phyloP scores from a whole-genome alignment of 2,797 vertebrate genomes.

The Taenioides sp. region DNA sequence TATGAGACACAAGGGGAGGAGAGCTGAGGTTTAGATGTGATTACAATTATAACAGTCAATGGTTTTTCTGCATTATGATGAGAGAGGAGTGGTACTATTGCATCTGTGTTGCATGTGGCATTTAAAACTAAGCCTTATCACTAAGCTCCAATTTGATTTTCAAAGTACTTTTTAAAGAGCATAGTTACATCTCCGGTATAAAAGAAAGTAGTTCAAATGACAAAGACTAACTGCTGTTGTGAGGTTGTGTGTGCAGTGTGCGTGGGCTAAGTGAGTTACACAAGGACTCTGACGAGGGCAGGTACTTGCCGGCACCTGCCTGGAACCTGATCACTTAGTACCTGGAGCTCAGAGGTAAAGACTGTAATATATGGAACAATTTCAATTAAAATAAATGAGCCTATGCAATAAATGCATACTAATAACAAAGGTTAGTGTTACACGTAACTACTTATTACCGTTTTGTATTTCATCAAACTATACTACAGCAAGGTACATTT shows the following conservation, averaged over 20 bases:
- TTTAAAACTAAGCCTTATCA: slow-evolving; percentile 24
- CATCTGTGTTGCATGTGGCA: slow-evolving; percentile 18
- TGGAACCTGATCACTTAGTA: slow-evolving; percentile 13
- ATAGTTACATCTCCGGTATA: not conserved
- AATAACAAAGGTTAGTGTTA: too few relatives aligned
- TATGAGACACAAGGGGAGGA: slow-evolving; percentile 45
- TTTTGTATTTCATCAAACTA: not conserved
- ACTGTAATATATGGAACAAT: not conserved
- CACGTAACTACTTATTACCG: too few relatives aligned
- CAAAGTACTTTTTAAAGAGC: slow-evolving; percentile 1
- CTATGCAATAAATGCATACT: too few relatives aligned
- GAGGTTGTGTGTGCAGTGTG: not conserved
- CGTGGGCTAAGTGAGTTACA: slow-evolving; percentile 10
- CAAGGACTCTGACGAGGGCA: slow-evolving; percentile 36
- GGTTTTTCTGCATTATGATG: slow-evolving; percentile 23
- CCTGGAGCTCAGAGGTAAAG: slow-evolving; percentile 5
- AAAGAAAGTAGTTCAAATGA: not conserved
- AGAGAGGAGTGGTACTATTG: slow-evolving; percentile 24
- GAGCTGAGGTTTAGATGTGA: slow-evolving; percentile 17
- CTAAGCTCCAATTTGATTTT: slow-evolving; percentile 16
- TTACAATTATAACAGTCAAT: not conserved
- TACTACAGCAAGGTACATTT: too few relatives aligned
- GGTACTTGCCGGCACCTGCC: slow-evolving; percentile 5
- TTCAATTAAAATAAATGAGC: not conserved
- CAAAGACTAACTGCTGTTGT: not conserved